Percentiles rank a stretch among this genome's conserved stretches.
Evolutionary conservation across 2,113 vertebrate species (phyloP).

Genomic region (Riparia riparia): DNA sequence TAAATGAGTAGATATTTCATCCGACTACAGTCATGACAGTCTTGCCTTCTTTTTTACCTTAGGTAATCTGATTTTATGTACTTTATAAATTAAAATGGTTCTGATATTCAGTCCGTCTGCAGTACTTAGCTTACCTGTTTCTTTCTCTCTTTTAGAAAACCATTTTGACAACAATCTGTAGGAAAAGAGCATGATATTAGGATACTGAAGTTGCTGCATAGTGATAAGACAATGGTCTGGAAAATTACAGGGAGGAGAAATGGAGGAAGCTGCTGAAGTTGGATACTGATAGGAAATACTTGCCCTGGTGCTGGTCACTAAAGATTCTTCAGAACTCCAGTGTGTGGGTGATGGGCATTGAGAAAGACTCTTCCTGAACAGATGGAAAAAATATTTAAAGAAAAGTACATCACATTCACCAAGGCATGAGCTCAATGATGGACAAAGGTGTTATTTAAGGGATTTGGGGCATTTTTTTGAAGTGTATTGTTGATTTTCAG

Average conservation of each 20-base stretch:
- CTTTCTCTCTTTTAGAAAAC: background rate
- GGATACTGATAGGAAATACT: background rate
- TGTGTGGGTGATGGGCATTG: background rate
- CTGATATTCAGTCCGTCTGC: background rate
- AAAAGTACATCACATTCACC: background rate
- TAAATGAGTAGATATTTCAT: background rate
- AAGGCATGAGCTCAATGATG: background rate
- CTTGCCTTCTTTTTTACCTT: background rate
- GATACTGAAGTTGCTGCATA: background rate
- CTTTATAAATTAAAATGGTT: background rate
- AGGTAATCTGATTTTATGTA: background rate
- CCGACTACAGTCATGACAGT: background rate
- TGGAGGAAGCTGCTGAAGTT: background rate
- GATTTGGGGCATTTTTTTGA: background rate
- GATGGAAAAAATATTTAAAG: background rate
- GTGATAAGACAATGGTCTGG: background rate
- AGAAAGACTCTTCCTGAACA: background rate
- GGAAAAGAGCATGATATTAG: background rate
- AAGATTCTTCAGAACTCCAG: background rate
- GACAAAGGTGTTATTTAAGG: background rate
- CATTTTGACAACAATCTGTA: background rate
- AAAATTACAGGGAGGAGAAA: background rate
- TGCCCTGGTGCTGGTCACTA: background rate
- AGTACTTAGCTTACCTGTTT: background rate
- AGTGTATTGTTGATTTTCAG: background rate